phyloP scores from a whole-genome alignment of 1,140 invertebrate species.

The Zaprionus camerounensis region DNA sequence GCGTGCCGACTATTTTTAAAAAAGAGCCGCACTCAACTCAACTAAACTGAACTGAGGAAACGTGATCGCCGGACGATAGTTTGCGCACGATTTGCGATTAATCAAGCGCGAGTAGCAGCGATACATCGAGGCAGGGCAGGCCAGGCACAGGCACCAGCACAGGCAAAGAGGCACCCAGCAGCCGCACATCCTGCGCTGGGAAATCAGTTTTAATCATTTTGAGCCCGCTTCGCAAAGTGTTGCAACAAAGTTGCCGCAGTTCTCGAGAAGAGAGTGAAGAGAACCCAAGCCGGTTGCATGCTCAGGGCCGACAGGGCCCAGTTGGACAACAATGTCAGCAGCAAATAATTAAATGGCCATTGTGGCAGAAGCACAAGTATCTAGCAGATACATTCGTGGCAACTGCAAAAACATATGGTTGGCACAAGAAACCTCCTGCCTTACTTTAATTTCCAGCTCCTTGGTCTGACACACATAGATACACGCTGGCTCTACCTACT shows the following conservation, averaged over 20 bases:
- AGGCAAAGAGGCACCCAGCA: not conserved
- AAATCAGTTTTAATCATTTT: conserved; percentile 70
- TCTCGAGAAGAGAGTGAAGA: not conserved
- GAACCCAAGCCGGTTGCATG: not conserved
- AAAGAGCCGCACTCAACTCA: not conserved
- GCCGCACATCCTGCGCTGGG: conserved; percentile 50
- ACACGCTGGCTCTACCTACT: conserved; percentile 38
- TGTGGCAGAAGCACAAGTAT: conserved; percentile 47
- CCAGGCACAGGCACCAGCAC: not conserved
- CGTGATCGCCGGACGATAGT: conserved; percentile 73
- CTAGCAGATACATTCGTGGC: conserved; percentile 52
- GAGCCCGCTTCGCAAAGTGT: conserved; percentile 5
- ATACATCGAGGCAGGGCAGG: conserved; percentile 36
- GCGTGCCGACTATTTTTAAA: conserved; percentile 66
- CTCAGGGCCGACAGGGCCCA: conserved; percentile 1
- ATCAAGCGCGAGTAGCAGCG: conserved; percentile 59
- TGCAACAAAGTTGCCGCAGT: conserved; percentile 28
- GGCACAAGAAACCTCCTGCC: conserved; percentile 79
- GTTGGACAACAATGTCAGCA: conserved; percentile 17
- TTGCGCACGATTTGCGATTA: conserved; percentile 79
- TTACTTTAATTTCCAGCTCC: conserved; percentile 82
- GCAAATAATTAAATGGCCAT: conserved; percentile 75
- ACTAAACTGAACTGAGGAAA: conserved; percentile 40
- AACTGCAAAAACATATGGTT: conserved; percentile 56
- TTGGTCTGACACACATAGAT: conserved; percentile 78